A percentile compares a stretch with the other conserved stretches of the same genome.
Evolutionary conservation across 1,140 invertebrate genomes (phyloP).

Genomic region (Atta cephalotes): DNA sequence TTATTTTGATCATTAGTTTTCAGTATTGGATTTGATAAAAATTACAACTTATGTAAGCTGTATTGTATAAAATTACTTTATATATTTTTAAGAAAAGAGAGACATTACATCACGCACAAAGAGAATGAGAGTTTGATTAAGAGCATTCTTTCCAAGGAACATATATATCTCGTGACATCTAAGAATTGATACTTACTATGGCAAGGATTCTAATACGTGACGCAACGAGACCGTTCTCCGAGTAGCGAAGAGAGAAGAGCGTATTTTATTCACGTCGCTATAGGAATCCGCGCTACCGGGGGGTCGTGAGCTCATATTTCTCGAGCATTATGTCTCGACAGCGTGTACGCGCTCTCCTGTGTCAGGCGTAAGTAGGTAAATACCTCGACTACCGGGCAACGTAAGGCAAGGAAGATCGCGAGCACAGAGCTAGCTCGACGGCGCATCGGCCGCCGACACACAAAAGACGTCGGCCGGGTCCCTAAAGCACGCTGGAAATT

Average conservation of each 20-base stretch:
- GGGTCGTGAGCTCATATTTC: conserved; percentile 83
- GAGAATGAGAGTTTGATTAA: not conserved
- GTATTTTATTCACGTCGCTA: conserved; percentile 80
- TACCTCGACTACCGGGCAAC: conserved; percentile 64
- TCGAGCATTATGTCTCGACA: conserved; percentile 78
- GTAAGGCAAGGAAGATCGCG: conserved; percentile 37
- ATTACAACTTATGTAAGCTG: too few relatives aligned
- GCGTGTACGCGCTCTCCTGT: conserved; percentile 73
- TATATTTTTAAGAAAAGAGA: not conserved
- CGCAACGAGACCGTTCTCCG: conserved; percentile 45
- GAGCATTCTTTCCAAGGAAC: not conserved
- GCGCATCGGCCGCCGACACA: conserved; percentile 61
- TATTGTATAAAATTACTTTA: not conserved
- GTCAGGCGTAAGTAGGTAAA: conserved; percentile 72
- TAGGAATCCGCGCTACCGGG: conserved; percentile 75
- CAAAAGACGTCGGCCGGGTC: conserved; percentile 52
- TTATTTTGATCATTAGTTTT: too few relatives aligned
- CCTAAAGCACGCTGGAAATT: conserved; percentile 49
- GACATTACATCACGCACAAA: not conserved
- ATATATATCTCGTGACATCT: conserved; percentile 1
- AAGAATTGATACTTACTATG: conserved; percentile 39
- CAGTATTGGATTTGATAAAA: too few relatives aligned
- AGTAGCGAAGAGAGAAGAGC: conserved; percentile 27
- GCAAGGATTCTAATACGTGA: conserved; percentile 46
- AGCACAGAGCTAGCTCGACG: not conserved